Evolutionary conservation across 2,797 vertebrate genomes (phyloP), one percentile per base, ranked within the genome.

Genomic region (Lemur catta): DNA sequence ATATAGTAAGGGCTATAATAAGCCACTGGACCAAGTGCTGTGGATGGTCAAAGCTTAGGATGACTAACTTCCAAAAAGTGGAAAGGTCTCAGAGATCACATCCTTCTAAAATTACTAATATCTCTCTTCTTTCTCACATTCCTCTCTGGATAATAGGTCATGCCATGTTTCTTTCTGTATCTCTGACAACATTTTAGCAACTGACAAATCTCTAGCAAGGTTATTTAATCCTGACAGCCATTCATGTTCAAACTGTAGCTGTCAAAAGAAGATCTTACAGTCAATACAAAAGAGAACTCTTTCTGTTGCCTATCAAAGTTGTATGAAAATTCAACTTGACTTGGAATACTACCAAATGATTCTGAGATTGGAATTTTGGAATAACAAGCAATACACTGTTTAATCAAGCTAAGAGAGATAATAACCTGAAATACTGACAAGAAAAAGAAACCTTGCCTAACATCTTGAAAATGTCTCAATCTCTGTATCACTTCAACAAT

Each of bases 211-310:
- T 74, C 69, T 84, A 90, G 41, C 48, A 86, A 91, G 35, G 57
- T 82, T 85, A 93, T 74, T 85, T 90, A 63, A 91, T 95, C 59
- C 87, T 67, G 46, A 92, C 3, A 91, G 88, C 69, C 67, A 81
- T 71, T 96, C 30, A 61, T 0, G 8, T 41, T 89, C 52, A 55
- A 97, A 94, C 24, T 65, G 61, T 76, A 59, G 41, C 22, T 92
- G 38, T 89, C 43, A 82, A 74, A 91, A 88, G 35, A 61, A 72
- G 50, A n/a, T 63, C 26, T 81, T 82, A 76, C 43, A 30, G 57
- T 50, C 4, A 71, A 63, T 26, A 78, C 5, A 57, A 89, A 79
- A 78, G 28, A 52, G 38, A 90, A 88, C 12, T 43, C 69, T 59
- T 93, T 26, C 38, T 57, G 14, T 38, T 15, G 35, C 11, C 55